phyloP scores from a whole-genome alignment of 2,113 vertebrate species.

The Psittacula cyanocephala region DNA sequence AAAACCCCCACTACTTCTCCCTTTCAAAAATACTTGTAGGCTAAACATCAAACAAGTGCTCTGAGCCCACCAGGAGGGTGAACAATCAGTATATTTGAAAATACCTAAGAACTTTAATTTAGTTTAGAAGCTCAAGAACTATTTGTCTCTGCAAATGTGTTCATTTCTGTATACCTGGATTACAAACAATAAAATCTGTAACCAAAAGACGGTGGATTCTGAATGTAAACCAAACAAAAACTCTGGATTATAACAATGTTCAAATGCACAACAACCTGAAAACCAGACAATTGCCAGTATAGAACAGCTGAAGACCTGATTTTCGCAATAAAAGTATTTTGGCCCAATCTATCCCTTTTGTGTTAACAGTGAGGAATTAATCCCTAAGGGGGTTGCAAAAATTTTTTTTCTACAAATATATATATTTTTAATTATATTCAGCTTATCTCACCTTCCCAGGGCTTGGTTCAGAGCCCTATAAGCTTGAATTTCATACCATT shows the following conservation, averaged over 20 bases:
- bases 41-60: neutral
- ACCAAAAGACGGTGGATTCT: neutral
- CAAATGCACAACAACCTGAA: neutral
- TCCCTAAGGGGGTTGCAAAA: neutral
- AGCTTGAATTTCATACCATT: slow-evolving; percentile 98
- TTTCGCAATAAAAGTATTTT: neutral
- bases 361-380: neutral
- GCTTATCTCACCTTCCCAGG: slow-evolving; percentile 86
- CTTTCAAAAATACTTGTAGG: slow-evolving; percentile 16
- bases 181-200: neutral
- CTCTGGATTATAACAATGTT: neutral
- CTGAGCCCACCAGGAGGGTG: neutral
- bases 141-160: neutral
- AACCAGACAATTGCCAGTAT: neutral
- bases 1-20: neutral
- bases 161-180: neutral
- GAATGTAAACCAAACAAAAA: neutral
- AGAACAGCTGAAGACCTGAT: neutral
- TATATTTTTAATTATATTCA: neutral
- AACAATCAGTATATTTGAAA: neutral
- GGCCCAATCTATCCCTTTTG: neutral
- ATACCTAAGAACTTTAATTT: neutral
- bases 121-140: neutral
- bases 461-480: slow-evolving; percentile 97
- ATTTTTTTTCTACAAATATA: neutral